Evolutionary conservation across 2,888 invertebrate species (phyloP), one percentile per base, ranked within the genome.

Genomic region (Mimas tiliae): DNA sequence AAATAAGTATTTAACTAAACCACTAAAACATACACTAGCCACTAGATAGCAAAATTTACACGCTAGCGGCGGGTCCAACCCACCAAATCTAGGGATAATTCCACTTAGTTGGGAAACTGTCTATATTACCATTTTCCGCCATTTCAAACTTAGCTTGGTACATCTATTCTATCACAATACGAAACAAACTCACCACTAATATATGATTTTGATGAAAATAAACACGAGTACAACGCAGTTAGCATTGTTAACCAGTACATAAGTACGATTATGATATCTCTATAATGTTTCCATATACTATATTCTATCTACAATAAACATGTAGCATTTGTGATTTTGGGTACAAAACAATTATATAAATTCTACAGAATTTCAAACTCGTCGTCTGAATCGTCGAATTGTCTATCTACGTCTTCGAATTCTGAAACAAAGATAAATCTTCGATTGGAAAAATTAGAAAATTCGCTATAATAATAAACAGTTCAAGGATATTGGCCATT

Each of bases 281-380:
- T 50, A 62, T 48, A 27, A 34, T 51, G 51, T 69, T 51, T 70
- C 69, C 47, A 62, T 64, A 69, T 58, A 58, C 42, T 58, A 42
- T 42, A 64, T 38, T 68, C 63, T 69, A 74, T 70, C 19, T 69
- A 52, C 58, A n/a, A 62, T 14, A 62, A 53, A 50, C 53, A 65
- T 66, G 55, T 19, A 38, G 19, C 55, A 69, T 76, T 69, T 72
- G 76, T 58, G 16, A 42, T 75, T 69, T 68, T 72, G 63, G 64
- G 53, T 65, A 65, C 63, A 65, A 66, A 65, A 63, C 65, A 50
- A 66, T 66, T 95, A 21, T 16, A 16, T 16, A 58, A 42, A 42
- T 58, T 38, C 94, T 95, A 96, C 83, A 97, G 95, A 79, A 97
- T 95, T 91, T 97, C 97, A 84, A 97, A 97, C 81, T 97, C 97